phyloP scores from a whole-genome alignment of 2,113 vertebrate species.

The Zapus hudsonius region DNA sequence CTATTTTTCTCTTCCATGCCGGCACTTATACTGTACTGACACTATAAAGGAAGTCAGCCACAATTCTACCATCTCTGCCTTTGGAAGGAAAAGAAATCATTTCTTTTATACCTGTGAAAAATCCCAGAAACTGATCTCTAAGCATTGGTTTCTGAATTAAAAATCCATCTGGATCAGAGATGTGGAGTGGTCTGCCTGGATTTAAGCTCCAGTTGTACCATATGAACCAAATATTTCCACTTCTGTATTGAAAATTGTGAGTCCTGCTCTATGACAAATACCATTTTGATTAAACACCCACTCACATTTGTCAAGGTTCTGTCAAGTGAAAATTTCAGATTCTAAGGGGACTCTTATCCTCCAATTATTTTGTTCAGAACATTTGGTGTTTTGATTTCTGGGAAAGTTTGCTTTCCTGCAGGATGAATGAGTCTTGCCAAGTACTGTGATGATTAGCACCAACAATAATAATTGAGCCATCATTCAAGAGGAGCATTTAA shows the following conservation, averaged over 20 bases:
- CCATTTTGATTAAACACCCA: conserved; percentile 79
- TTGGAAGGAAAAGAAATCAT: conserved; percentile 11
- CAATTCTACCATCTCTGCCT: not conserved
- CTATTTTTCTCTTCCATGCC: not conserved
- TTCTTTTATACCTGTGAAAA: conserved; percentile 16
- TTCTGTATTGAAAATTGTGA: conserved; percentile 61
- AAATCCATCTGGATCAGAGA: conserved; percentile 55
- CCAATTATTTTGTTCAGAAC: conserved; percentile 66
- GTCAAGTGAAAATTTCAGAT: conserved; percentile 74
- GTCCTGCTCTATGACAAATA: conserved; percentile 74
- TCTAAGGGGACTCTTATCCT: conserved; percentile 57
- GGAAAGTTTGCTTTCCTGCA: conserved; percentile 68
- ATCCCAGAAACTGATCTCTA: conserved; percentile 52
- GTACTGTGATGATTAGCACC: conserved; percentile 68
- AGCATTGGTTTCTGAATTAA: conserved; percentile 64
- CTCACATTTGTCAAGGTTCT: conserved; percentile 80
- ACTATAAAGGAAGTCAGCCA: not conserved
- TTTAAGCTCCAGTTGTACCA: conserved; percentile 52
- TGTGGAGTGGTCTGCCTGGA: conserved; percentile 52
- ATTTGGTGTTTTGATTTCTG: conserved; percentile 72
- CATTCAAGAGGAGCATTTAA: conserved; percentile 59
- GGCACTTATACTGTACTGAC: not conserved
- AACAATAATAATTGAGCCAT: conserved; percentile 69
- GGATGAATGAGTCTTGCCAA: conserved; percentile 74
- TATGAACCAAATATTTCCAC: conserved; percentile 72